Conservation (phyloP, 2,113 vertebrate genomes). For the Ctenodactylus gundi region DNA sequence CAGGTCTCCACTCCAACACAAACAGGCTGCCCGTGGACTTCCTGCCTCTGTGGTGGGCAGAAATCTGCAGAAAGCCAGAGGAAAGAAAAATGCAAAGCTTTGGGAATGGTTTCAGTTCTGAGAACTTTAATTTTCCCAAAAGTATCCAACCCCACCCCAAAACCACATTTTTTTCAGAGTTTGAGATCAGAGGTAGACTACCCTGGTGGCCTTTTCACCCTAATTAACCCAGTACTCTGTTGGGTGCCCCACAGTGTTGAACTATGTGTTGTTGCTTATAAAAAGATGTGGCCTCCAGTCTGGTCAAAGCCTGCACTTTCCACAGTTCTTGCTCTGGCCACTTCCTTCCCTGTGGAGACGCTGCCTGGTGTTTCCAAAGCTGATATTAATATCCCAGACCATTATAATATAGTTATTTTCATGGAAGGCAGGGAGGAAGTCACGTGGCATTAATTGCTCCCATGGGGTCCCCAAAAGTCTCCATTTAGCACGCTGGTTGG, state of each 20-base stretch:
- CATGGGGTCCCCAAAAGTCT: constrained; percentile 87
- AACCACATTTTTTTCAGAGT: constrained; percentile 60
- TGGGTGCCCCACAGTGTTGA: background rate
- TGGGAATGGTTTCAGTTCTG: constrained; percentile 59
- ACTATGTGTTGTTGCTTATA: constrained; percentile 68
- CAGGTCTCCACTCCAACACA: constrained; percentile 49
- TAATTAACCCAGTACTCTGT: constrained; percentile 57
- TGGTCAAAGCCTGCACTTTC: constrained; percentile 92
- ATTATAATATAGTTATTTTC: constrained; percentile 99
- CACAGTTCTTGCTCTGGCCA: constrained; percentile 90
- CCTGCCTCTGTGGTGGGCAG: constrained; percentile 68
- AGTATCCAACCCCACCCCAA: background rate
- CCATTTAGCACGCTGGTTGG: constrained; percentile 96
- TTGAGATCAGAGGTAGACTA: constrained; percentile 54
- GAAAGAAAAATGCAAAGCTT: background rate
- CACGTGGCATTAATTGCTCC: constrained; percentile 98
- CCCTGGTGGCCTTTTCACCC: constrained; percentile 71
- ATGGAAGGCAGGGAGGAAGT: constrained; percentile 98
- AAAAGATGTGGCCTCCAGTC: constrained; percentile 80
- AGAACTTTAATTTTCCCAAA: constrained; percentile 54
- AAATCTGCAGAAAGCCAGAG: constrained; percentile 14
- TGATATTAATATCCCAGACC: constrained; percentile 99
- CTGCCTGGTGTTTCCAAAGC: constrained; percentile 95
- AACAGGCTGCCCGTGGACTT: constrained; percentile 52
- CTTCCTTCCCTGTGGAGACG: constrained; percentile 90